Percentiles rank a stretch among this genome's conserved stretches.
These are phyloP conservation scores for Tragelaphus buxtoni DNA, from an alignment of 2,113 vertebrate species.

Conservation along the genomic window DNA sequence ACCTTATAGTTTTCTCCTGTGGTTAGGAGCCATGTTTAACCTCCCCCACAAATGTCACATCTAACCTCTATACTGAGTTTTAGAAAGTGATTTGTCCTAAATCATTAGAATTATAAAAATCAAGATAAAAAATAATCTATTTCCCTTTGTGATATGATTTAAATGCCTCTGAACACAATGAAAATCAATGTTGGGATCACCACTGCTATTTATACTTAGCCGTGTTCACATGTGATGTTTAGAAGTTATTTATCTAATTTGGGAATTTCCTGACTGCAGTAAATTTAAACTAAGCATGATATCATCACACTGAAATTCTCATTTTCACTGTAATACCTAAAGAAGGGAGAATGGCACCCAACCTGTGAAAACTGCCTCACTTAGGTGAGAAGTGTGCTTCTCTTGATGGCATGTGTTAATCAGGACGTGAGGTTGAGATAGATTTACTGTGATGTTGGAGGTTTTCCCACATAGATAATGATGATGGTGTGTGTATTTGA, in stretches of 20 bases:
- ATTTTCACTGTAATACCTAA: constrained; percentile 62
- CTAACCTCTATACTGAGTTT: not conserved
- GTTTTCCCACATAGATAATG: constrained; percentile 17
- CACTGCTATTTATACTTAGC: not conserved
- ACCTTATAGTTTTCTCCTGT: constrained; percentile 34
- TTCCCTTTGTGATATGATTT: not conserved
- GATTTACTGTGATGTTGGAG: not conserved
- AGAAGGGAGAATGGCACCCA: constrained; percentile 36
- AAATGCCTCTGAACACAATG: not conserved
- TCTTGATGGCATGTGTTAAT: constrained; percentile 11
- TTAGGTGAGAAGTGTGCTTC: constrained; percentile 41
- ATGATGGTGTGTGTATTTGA: not conserved
- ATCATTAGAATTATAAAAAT: not conserved
- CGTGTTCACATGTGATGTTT: not conserved
- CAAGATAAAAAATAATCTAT: not conserved
- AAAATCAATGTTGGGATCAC: not conserved
- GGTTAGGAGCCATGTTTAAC: constrained; percentile 18
- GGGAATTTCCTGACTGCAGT: constrained; percentile 48
- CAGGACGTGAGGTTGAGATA: not conserved
- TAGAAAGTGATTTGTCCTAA: not conserved
- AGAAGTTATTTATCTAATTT: not conserved
- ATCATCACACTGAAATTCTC: constrained; percentile 37
- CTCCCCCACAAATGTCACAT: not conserved
- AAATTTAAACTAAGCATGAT: constrained; percentile 35
- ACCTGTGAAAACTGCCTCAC: constrained; percentile 27